phyloP scores from a whole-genome alignment of 2,113 vertebrate genomes.

The Pseudorasbora parva region DNA sequence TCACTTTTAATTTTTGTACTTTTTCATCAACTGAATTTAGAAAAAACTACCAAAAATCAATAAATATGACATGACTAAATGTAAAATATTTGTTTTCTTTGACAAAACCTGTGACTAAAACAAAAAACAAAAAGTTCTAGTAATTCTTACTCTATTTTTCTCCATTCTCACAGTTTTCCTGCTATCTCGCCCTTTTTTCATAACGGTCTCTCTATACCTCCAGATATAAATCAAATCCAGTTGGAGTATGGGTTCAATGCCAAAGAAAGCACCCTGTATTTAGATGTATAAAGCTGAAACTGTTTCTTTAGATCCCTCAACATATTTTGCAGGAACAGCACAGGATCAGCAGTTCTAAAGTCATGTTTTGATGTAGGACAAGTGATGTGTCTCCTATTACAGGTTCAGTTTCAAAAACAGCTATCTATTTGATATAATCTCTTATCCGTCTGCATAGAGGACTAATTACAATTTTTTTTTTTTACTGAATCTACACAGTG shows the following conservation, averaged over 20 bases:
- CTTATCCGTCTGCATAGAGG: background rate
- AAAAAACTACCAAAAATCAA: background rate
- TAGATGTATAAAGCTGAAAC: background rate
- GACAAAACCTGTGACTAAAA: background rate
- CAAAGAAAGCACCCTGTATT: background rate
- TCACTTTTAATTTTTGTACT: no score
- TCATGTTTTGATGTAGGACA: slow-evolving; percentile 22
- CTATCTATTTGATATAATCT: background rate
- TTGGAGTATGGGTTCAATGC: background rate
- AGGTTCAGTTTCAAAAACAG: slow-evolving; percentile 1
- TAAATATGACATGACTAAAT: background rate
- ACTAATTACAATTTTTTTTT: background rate
- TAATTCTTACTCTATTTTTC: background rate
- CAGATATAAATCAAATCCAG: background rate
- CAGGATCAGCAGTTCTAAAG: slow-evolving; percentile 30
- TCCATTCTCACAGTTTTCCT: slow-evolving; percentile 1
- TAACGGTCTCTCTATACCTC: background rate
- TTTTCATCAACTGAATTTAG: no score
- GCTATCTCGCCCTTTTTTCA: background rate
- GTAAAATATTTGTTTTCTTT: no score
- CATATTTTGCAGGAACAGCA: slow-evolving; percentile 30
- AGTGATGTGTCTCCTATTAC: slow-evolving; percentile 26
- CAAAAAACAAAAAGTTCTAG: no score
- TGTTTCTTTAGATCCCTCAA: slow-evolving; percentile 28
- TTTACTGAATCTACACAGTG: background rate